A percentile compares a stretch with the other conserved stretches of the same genome.
These are phyloP conservation scores for Saiga tatarica DNA, from an alignment of 2,113 vertebrate species.

Conservation along the genomic window DNA sequence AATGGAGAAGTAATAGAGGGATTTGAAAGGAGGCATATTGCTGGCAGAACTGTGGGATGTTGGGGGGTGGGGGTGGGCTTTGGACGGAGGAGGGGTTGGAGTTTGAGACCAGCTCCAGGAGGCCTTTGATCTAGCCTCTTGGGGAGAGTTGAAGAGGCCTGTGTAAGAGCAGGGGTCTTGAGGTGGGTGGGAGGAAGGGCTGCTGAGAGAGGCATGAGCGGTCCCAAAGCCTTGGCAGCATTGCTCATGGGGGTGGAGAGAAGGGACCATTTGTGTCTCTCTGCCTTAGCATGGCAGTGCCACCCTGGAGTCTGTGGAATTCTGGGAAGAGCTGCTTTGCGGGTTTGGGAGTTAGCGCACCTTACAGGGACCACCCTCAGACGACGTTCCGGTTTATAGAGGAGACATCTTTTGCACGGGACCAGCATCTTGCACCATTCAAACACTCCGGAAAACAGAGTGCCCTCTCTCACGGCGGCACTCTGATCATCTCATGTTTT, in stretches of 20 bases:
- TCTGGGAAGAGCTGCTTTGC: not conserved
- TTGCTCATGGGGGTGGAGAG: not conserved
- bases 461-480: not conserved
- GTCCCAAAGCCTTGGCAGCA: no score
- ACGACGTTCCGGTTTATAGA: not conserved
- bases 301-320: not conserved
- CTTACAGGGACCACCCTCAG: not conserved
- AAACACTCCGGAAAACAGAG: not conserved
- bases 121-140: not conserved
- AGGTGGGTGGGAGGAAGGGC: not conserved
- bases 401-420: not conserved
- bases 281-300: not conserved
- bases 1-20: not conserved
- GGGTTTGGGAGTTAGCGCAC: not conserved
- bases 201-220: fast-evolving
- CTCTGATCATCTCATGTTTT: slow-evolving; percentile 32
- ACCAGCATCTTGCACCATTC: not conserved
- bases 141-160: not conserved
- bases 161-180: not conserved
- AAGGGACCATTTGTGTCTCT: not conserved
- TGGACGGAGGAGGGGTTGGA: not conserved
- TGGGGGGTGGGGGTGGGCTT: not conserved
- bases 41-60: not conserved
- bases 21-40: not conserved
- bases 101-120: not conserved